Evolutionary conservation across 2,797 vertebrate genomes (phyloP).

Genomic region (Dendrocincla fuliginosa): DNA sequence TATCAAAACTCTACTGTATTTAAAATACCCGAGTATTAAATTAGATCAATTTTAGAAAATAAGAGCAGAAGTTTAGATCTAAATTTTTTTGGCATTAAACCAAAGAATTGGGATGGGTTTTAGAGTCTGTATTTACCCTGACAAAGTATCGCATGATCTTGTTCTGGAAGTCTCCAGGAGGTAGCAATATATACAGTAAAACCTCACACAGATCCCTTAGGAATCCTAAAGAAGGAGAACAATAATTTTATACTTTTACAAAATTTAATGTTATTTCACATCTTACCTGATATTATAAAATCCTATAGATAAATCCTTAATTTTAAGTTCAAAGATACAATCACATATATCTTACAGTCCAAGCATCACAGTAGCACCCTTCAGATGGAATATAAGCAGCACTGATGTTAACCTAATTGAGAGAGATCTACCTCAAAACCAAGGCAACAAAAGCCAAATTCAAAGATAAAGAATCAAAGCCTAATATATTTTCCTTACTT

Average conservation of each 20-base stretch:
- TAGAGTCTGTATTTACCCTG: constrained; percentile 83
- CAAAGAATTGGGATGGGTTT: not conserved
- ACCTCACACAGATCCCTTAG: constrained; percentile 97
- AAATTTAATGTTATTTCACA: not conserved
- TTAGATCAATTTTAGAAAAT: not conserved
- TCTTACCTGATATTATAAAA: not conserved
- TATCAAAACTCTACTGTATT: not conserved
- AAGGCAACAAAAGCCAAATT: not conserved
- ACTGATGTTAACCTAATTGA: not conserved
- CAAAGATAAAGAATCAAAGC: not conserved
- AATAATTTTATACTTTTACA: not conserved
- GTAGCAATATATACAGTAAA: constrained; percentile 98
- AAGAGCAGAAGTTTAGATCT: not conserved
- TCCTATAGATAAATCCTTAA: not conserved
- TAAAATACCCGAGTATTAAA: not conserved
- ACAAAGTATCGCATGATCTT: constrained; percentile 99
- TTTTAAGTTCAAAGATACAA: not conserved
- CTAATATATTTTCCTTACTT: not conserved
- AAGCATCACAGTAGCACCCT: not conserved
- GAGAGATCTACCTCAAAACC: not conserved
- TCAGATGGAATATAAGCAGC: not conserved
- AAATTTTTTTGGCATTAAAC: not conserved
- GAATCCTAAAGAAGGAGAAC: constrained; percentile 82
- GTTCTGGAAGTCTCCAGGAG: constrained; percentile 99
- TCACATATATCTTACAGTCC: not conserved